Conservation (phyloP, 2,888 invertebrate genomes). For the Drosophila tanythrix region DNA sequence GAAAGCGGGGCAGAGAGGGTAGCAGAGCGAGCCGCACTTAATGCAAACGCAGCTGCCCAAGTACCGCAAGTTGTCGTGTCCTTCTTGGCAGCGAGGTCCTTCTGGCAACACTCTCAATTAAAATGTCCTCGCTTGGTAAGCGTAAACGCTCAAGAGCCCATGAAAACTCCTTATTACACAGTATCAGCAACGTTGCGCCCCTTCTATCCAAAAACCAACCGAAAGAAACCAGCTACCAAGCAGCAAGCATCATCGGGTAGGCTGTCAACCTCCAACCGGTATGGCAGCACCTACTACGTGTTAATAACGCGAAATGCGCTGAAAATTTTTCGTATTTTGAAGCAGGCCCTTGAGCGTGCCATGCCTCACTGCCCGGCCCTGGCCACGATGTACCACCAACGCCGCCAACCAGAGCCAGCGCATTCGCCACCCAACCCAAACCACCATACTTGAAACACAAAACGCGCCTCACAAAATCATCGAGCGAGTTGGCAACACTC, state of each 20-base stretch:
- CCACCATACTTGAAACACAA: conserved; percentile 73
- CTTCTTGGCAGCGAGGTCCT: conserved; percentile 58
- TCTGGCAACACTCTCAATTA: conserved; percentile 80
- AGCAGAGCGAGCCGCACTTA: conserved; percentile 68
- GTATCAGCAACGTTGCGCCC: conserved; percentile 63
- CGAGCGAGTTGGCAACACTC: conserved; percentile 79
- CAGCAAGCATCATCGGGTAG: conserved; percentile 25
- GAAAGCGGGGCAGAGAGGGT: conserved; percentile 8
- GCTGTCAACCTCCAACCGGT: conserved; percentile 14
- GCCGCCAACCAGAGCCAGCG: background rate
- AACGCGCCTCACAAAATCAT: conserved; percentile 71
- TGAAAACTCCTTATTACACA: conserved; percentile 81
- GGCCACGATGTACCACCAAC: conserved; percentile 16
- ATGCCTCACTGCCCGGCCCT: conserved; percentile 65
- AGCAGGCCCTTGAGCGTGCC: conserved; percentile 64
- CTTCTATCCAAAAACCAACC: conserved; percentile 41
- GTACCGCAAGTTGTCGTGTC: conserved; percentile 69
- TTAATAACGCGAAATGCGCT: conserved; percentile 79
- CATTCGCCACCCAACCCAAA: background rate
- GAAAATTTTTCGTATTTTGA: conserved; percentile 77
- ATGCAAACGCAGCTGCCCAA: conserved; percentile 77
- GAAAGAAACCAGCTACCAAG: conserved; percentile 18
- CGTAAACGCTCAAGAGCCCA: conserved; percentile 80
- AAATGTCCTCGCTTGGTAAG: conserved; percentile 81
- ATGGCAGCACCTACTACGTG: conserved; percentile 72